These are phyloP conservation scores for Neosalanx taihuensis DNA, from an alignment of 2,797 vertebrate genomes.

Conservation along the genomic window DNA sequence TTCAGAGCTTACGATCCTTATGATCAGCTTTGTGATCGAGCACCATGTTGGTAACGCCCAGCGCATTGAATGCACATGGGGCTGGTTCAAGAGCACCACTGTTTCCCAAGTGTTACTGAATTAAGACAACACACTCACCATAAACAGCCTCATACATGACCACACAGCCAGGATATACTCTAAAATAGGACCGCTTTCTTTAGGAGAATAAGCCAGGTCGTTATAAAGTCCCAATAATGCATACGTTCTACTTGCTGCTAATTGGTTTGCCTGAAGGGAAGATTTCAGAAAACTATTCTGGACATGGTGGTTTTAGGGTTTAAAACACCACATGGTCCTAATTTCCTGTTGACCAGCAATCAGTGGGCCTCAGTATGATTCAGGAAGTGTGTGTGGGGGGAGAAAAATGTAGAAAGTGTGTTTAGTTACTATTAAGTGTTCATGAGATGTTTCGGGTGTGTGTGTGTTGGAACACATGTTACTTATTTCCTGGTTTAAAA, in stretches of 20 bases:
- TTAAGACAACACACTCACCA: no score
- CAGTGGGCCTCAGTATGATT: background rate
- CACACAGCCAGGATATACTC: no score
- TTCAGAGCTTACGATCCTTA: slow-evolving; percentile 51
- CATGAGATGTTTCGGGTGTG: slow-evolving; percentile 1
- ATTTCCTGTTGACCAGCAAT: slow-evolving; percentile 13
- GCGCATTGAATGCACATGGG: background rate
- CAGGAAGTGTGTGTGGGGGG: slow-evolving; percentile 7
- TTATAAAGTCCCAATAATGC: no score
- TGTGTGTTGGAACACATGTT: background rate
- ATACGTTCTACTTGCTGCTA: no score
- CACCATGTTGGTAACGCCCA: background rate
- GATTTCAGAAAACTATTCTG: no score
- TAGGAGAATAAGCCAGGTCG: no score
- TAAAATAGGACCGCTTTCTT: no score
- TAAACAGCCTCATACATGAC: no score
- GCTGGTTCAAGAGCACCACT: background rate
- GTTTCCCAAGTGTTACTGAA: no score
- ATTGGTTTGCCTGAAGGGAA: no score
- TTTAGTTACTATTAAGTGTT: background rate
- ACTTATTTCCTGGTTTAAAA: background rate
- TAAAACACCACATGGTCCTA: slow-evolving; percentile 20
- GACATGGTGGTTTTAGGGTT: background rate
- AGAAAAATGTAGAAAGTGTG: background rate
- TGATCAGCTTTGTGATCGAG: background rate